Conservation (phyloP, 2,113 vertebrate genomes). For the Tonatia bakeri region DNA sequence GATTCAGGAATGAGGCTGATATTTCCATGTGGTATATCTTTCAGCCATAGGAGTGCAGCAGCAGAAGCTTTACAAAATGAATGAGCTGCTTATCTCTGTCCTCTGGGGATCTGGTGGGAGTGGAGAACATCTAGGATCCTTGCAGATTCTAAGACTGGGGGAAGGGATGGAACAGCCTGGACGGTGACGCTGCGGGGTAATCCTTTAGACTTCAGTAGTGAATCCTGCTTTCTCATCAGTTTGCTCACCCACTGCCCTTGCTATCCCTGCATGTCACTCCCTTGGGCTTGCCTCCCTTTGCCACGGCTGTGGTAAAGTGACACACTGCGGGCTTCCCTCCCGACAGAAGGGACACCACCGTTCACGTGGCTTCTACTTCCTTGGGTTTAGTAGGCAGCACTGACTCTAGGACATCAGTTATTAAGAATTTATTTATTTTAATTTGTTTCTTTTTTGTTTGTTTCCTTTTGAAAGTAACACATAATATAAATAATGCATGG, state of each 20-base stretch:
- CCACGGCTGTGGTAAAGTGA: not conserved
- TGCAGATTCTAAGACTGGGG: not conserved
- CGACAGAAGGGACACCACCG: not conserved
- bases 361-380: not conserved
- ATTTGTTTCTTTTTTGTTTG: not conserved
- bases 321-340: not conserved
- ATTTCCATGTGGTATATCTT: not conserved
- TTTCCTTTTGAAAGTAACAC: not conserved
- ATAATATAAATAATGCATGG: not conserved
- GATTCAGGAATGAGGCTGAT: not conserved
- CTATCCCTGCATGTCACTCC: fast-evolving
- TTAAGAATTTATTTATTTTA: not conserved
- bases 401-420: not conserved
- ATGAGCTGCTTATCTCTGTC: conserved; percentile 4
- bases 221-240: not conserved
- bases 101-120: not conserved
- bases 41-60: not conserved
- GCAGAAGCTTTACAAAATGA: conserved; percentile 5
- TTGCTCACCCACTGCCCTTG: not conserved
- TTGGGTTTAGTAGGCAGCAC: not conserved
- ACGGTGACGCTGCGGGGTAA: not conserved
- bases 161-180: not conserved
- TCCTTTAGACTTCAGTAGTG: not conserved
- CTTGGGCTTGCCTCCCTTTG: not conserved
- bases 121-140: not conserved